Conservation (phyloP, 2,888 invertebrate genomes). For the Melanargia galathea region DNA sequence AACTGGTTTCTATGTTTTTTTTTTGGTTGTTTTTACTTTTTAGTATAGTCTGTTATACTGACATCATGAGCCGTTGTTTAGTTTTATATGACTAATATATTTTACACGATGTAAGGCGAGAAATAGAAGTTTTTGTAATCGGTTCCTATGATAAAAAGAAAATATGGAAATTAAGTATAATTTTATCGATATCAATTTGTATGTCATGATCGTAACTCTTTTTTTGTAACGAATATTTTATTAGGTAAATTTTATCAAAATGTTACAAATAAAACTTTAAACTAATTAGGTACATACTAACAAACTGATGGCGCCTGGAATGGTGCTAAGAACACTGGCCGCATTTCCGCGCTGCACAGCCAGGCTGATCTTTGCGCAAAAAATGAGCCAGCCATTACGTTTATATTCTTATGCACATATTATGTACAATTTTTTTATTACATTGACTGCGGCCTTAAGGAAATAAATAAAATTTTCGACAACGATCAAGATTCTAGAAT, state of each 20-base stretch:
- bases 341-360: too few relatives aligned
- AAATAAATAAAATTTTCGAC: not conserved
- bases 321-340: too few relatives aligned
- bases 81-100: slow-evolving; percentile 23
- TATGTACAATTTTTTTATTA: not conserved
- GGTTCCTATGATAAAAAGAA: too few relatives aligned
- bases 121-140: too few relatives aligned
- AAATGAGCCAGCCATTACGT: too few relatives aligned
- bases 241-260: too few relatives aligned
- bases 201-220: not conserved
- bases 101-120: not conserved
- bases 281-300: too few relatives aligned
- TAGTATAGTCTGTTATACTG: slow-evolving; percentile 25
- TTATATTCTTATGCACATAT: not conserved
- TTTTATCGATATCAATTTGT: not conserved
- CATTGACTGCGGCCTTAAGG: not conserved
- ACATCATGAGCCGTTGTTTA: slow-evolving; percentile 32
- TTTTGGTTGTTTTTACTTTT: slow-evolving; percentile 32
- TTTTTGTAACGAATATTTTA: too few relatives aligned
- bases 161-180: too few relatives aligned
- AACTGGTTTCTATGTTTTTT: slow-evolving; percentile 48
- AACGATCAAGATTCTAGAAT: slow-evolving; percentile 23
- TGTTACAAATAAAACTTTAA: too few relatives aligned
- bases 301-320: too few relatives aligned
- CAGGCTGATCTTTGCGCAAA: too few relatives aligned